Evolutionary conservation across 2,113 vertebrate species (phyloP).

Genomic region (Collichthys lucidus): DNA sequence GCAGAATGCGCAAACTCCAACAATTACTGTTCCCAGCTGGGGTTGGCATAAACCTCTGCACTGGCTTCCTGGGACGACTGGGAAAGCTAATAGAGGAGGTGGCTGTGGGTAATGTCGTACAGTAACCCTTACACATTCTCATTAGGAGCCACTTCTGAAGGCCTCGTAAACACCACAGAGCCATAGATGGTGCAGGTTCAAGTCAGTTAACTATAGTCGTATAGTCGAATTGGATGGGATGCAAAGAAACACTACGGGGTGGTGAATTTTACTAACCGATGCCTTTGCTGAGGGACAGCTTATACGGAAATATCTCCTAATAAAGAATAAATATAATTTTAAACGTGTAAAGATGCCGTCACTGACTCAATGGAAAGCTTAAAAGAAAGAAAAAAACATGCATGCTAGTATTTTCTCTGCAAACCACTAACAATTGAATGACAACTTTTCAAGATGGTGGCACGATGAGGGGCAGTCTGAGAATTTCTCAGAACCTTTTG

Average conservation of each 20-base stretch:
- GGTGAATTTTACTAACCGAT: constrained; percentile 36
- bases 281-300: not conserved
- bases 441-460: constrained; percentile 47
- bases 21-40: constrained; percentile 81
- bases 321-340: not conserved
- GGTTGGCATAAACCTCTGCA: constrained; percentile 79
- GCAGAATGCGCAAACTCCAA: constrained; percentile 68
- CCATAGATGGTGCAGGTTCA: constrained; percentile 65
- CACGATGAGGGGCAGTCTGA: constrained; percentile 41
- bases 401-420: constrained; percentile 24
- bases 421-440: constrained; percentile 40
- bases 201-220: constrained; percentile 60
- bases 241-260: constrained; percentile 31
- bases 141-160: constrained; percentile 82
- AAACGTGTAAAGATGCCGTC: not conserved
- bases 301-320: not conserved
- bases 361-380: not conserved
- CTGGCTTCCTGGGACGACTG: constrained; percentile 71
- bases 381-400: constrained; percentile 13
- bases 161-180: constrained; percentile 82
- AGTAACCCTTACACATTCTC: constrained; percentile 80
- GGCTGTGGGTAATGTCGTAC: constrained; percentile 77
- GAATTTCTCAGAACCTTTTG: constrained; percentile 68
- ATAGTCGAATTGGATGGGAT: constrained; percentile 25
- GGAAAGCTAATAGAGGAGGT: constrained; percentile 67